Conservation (phyloP, 2,113 vertebrate genomes). For the Benitochromis conjunctus region DNA sequence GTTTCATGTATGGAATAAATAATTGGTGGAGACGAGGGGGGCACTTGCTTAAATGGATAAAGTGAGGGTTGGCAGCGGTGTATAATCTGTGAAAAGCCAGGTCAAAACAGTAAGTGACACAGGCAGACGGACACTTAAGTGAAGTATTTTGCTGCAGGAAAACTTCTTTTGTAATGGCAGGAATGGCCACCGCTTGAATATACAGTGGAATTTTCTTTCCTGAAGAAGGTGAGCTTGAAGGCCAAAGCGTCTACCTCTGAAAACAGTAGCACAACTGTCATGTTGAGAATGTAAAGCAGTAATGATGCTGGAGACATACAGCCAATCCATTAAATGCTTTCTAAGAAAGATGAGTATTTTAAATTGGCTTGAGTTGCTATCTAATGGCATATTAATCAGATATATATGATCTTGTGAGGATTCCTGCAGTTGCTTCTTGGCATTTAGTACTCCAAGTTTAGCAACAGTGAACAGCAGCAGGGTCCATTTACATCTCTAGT, state of each 20-base stretch:
- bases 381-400: not conserved
- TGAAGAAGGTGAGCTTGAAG: not conserved
- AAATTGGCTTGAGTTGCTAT: not conserved
- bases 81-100: not conserved
- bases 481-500: not conserved
- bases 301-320: not conserved
- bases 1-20: not conserved
- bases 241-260: not conserved
- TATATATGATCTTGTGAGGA: not conserved
- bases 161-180: not conserved
- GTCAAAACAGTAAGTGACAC: not conserved
- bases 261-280: not conserved
- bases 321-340: not conserved
- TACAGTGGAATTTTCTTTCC: not conserved
- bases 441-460: not conserved
- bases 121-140: not conserved
- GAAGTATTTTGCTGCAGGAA: not conserved
- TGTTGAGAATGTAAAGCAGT: not conserved
- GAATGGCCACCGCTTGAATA: not conserved
- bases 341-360: not conserved
- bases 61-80: not conserved
- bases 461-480: not conserved
- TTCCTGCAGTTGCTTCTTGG: not conserved
- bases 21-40: not conserved
- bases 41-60: not conserved